Percentiles rank a stretch among this genome's conserved stretches.
Evolutionary conservation across 2,113 vertebrate species (phyloP).

Genomic region (Chrysochloris asiatica): DNA sequence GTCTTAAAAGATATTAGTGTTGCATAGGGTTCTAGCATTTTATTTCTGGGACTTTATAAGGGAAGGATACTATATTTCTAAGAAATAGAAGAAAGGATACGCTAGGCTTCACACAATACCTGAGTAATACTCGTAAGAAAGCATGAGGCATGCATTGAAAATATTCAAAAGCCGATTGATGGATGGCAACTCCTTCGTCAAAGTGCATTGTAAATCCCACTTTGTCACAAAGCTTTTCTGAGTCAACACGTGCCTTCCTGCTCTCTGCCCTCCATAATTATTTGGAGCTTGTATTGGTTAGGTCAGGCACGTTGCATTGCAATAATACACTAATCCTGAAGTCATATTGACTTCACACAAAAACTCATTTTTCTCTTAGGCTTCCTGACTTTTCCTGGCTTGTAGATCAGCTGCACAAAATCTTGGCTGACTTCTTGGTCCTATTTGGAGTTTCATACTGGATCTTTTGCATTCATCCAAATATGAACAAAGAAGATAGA

Average conservation of each 20-base stretch:
- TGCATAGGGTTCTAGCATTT: not conserved
- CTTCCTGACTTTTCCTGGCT: rapidly evolving
- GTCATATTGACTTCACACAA: rapidly evolving
- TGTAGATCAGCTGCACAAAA: rapidly evolving
- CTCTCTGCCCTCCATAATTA: rapidly evolving
- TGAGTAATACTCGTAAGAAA: not conserved
- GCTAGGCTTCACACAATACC: not conserved
- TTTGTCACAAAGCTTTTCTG: not conserved
- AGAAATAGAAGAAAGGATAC: not conserved
- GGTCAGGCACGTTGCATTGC: rapidly evolving
- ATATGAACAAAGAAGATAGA: rapidly evolving
- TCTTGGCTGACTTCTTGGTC: not conserved
- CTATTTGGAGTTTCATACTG: rapidly evolving
- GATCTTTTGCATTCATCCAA: not conserved
- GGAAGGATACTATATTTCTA: too few relatives aligned
- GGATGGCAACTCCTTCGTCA: not conserved
- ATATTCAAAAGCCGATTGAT: rapidly evolving
- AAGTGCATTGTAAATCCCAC: not conserved
- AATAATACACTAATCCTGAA: not conserved
- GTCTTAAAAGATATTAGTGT: not conserved
- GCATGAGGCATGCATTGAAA: not conserved
- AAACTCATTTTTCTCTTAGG: not conserved
- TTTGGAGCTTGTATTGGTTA: rapidly evolving
- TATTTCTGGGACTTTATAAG: not conserved
- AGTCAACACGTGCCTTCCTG: rapidly evolving